A percentile compares a stretch with the other conserved stretches of the same genome.
Evolutionary conservation across 2,888 invertebrate genomes (phyloP).

Genomic region (Acrobasis suavella): DNA sequence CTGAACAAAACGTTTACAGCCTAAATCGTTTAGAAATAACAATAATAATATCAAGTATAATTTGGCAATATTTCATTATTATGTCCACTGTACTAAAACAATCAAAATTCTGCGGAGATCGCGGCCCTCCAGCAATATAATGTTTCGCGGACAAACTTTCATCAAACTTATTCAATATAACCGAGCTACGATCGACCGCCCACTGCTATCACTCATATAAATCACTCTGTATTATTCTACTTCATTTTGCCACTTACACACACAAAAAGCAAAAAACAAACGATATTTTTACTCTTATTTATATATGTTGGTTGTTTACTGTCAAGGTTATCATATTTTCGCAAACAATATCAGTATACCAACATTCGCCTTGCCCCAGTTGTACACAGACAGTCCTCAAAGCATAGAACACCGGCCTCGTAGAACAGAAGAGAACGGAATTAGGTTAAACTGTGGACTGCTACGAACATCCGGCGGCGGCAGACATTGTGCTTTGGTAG

Average conservation of each 20-base stretch:
- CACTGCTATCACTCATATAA: slow-evolving; percentile 50
- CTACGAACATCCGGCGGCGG: slow-evolving; percentile 24
- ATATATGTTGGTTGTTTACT: background rate
- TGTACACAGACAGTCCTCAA: slow-evolving; percentile 2
- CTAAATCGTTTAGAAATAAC: slow-evolving; percentile 19
- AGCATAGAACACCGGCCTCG: background rate
- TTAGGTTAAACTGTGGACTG: slow-evolving; percentile 63
- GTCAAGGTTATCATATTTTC: background rate
- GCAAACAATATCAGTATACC: background rate
- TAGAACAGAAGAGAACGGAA: slow-evolving; percentile 47
- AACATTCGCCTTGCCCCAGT: slow-evolving; percentile 7
- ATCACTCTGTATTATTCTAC: slow-evolving; percentile 43
- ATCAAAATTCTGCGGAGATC: slow-evolving; percentile 70
- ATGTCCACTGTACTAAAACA: slow-evolving; percentile 55
- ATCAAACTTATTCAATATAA: slow-evolving; percentile 80
- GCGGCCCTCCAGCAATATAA: slow-evolving; percentile 69
- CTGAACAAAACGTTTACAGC: too few relatives aligned
- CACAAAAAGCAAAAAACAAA: background rate
- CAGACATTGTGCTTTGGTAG: slow-evolving; percentile 9
- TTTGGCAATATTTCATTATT: slow-evolving; percentile 24
- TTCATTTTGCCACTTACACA: slow-evolving; percentile 17
- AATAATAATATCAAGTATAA: background rate
- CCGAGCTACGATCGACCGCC: slow-evolving; percentile 46
- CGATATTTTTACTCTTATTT: too few relatives aligned
- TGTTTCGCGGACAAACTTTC: slow-evolving; percentile 70